Evolutionary conservation across 1,140 invertebrate species (phyloP).

Genomic region (Drosophila nasuta): DNA sequence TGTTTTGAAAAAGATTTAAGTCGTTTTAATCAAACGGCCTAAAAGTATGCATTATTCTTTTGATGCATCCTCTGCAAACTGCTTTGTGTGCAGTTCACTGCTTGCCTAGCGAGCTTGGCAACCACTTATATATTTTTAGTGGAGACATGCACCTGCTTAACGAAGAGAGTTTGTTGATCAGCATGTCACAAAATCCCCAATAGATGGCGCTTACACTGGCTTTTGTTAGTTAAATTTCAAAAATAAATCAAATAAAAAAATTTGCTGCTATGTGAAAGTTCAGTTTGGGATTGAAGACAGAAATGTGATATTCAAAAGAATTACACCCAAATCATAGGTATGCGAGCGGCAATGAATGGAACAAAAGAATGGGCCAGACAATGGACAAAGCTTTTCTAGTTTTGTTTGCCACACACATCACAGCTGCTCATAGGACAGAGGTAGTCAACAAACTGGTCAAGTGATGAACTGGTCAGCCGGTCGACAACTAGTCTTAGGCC

Average conservation of each 20-base stretch:
- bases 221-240: not conserved
- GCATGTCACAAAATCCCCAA: not conserved
- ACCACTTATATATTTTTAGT: no score
- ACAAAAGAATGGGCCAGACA: conserved; percentile 60
- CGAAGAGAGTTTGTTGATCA: not conserved
- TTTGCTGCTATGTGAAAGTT: not conserved
- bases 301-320: not conserved
- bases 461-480: conserved; percentile 3
- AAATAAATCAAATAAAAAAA: not conserved
- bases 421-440: conserved; percentile 31
- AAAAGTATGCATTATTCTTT: not conserved
- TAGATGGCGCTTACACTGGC: not conserved
- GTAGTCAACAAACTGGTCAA: conserved; percentile 47
- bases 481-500: conserved; percentile 15
- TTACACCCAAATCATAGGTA: conserved; percentile 1
- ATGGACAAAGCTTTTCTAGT: conserved; percentile 71
- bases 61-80: no score
- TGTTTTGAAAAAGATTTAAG: no score
- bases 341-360: conserved; percentile 23
- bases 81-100: no score
- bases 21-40: no score
- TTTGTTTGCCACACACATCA: conserved; percentile 2
- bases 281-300: not conserved
- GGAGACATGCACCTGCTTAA: not conserved
- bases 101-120: no score